Evolutionary conservation across 1,140 invertebrate genomes (phyloP), one percentile per base, ranked within the genome.

Genomic region (Bathynomus jamesi): DNA sequence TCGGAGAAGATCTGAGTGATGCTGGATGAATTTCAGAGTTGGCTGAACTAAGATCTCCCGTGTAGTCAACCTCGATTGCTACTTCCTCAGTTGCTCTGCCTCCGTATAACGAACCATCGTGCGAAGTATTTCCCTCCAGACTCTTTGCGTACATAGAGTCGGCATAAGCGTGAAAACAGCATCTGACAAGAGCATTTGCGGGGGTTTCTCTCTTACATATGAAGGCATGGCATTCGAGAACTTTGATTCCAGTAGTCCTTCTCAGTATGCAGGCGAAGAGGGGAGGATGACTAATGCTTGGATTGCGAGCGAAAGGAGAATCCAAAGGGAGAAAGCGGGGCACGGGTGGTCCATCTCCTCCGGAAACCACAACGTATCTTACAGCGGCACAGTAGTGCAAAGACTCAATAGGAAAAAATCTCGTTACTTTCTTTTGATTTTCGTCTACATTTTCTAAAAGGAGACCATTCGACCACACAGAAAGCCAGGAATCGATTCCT

Each of bases 191-290:
- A 70, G 94, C 94, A 81, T 96, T 96, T 32, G 94, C 94, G 5
- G 94, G 94, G 81, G 94, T 92, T 83, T 96, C 94, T 61, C 93
- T 87, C 79, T 95, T 96, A 83, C 96, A 98, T 78, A 99, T 95
- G 82, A 99, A 99, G 28, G 95, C 95, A 84, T 99, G 96, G 85
- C 97, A 99, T 84, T 99, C 97, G 11, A 99, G 86, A 17, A 99
- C 95, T 84, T 98, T 99, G 76, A 98, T 96, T n/a, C 97, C 96
- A 8, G 92, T 93, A 3, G 95, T 98, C 53, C 96, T 87, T 30
- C 96, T 86, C 60, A 98, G 84, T 63, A 99, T 98, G 69, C 95
- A 95, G 30, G 96, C 95, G 83, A 99, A 99, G 60, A 99, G 87
- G 8, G 97, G 96, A 46, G 97, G 97, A 82, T 96, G 92, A 66